Evolutionary conservation across 2,113 vertebrate genomes (phyloP).

Genomic region (Gallinago undulata): DNA sequence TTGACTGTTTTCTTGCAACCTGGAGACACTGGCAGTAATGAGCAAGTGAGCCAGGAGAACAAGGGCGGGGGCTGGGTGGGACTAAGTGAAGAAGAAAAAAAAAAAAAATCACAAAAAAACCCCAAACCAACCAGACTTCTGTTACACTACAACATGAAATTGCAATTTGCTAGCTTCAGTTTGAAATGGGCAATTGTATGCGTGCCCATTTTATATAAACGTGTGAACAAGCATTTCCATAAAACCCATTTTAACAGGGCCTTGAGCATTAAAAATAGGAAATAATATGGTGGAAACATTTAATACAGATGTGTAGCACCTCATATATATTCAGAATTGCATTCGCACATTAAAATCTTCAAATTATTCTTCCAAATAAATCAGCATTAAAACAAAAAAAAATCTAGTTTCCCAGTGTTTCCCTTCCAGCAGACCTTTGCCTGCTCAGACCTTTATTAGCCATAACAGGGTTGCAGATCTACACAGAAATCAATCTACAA

Average conservation of each 20-base stretch:
- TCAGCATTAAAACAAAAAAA: background rate
- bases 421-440: background rate
- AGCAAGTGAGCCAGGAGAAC: background rate
- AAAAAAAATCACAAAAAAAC: background rate
- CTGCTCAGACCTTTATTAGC: background rate
- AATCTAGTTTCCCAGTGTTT: background rate
- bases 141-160: background rate
- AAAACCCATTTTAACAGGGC: background rate
- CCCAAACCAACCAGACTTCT: background rate
- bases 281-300: background rate
- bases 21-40: background rate
- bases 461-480: background rate
- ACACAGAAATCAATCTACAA: background rate
- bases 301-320: background rate
- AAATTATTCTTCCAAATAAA: background rate
- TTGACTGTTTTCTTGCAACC: background rate
- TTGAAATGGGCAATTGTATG: background rate
- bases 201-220: background rate
- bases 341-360: background rate
- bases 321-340: background rate
- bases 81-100: background rate
- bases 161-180: background rate
- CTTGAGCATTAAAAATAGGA: background rate
- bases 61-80: background rate
- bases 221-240: background rate